These are phyloP conservation scores for Rhamnusium bicolor DNA, from an alignment of 2,888 invertebrate genomes.

Conservation along the genomic window DNA sequence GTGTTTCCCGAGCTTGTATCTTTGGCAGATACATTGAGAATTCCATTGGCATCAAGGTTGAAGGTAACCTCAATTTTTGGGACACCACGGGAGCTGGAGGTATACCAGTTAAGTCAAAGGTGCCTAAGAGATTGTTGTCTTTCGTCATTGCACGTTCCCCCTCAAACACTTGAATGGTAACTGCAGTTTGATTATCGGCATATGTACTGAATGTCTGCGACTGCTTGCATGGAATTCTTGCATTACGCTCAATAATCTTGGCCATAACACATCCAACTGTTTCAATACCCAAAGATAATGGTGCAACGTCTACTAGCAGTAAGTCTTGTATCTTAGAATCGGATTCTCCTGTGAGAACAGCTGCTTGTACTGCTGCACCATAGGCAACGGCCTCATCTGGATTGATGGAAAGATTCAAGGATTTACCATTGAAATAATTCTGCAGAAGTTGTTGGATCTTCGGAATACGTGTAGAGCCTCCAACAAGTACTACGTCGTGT, in stretches of 20 bases:
- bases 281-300: constrained; percentile 83
- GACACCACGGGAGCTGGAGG: constrained; percentile 81
- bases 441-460: constrained; percentile 83
- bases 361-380: constrained; percentile 67
- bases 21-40: constrained; percentile 75
- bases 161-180: constrained; percentile 80
- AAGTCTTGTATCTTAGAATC: constrained; percentile 84
- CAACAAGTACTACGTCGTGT: constrained; percentile 86
- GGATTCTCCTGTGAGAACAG: constrained; percentile 68
- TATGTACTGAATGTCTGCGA: constrained; percentile 78
- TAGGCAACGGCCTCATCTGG: constrained; percentile 69
- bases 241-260: constrained; percentile 75
- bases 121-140: constrained; percentile 81
- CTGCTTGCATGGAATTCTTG: constrained; percentile 75
- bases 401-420: constrained; percentile 66
- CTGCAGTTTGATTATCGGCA: constrained; percentile 79
- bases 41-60: constrained; percentile 84
- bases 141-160: constrained; percentile 87
- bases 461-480: constrained; percentile 86
- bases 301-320: constrained; percentile 79
- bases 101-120: constrained; percentile 79
- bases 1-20: constrained; percentile 78
- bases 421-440: constrained; percentile 80
- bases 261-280: constrained; percentile 87
- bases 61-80: constrained; percentile 83